Evolutionary conservation across 1,140 invertebrate species (phyloP).

Genomic region (Mamestra configurata): DNA sequence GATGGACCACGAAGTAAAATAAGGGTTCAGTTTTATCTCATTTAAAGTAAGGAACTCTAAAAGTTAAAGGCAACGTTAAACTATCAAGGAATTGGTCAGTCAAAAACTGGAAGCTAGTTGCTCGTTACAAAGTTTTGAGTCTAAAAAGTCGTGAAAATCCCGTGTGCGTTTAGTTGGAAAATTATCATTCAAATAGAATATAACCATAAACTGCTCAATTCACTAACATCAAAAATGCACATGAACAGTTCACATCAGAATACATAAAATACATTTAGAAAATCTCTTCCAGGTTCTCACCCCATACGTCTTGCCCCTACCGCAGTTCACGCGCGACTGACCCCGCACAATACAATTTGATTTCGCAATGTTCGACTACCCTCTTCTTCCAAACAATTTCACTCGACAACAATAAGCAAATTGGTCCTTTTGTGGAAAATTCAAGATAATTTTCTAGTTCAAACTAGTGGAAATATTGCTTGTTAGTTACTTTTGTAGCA

Average conservation of each 20-base stretch:
- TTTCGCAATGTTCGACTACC: slow-evolving; percentile 69
- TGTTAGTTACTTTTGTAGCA: slow-evolving; percentile 65
- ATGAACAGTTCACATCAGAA: slow-evolving; percentile 3
- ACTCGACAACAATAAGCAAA: slow-evolving; percentile 66
- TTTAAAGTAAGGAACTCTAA: no score
- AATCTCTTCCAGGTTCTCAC: background rate
- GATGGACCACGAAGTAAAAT: no score
- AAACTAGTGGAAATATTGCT: slow-evolving; percentile 74
- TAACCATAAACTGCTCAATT: background rate
- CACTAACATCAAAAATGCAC: background rate
- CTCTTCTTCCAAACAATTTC: slow-evolving; percentile 67
- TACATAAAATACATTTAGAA: slow-evolving; percentile 21
- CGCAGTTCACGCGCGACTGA: slow-evolving; percentile 65
- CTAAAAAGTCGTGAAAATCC: no score
- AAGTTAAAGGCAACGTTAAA: no score
- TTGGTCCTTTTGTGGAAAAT: slow-evolving; percentile 68
- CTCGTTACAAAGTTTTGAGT: no score
- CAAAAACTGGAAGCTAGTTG: no score
- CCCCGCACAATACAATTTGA: slow-evolving; percentile 72
- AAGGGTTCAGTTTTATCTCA: no score
- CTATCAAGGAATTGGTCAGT: no score
- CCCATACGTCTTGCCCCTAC: slow-evolving; percentile 61
- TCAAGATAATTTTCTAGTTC: slow-evolving; percentile 72
- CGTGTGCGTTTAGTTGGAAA: no score
- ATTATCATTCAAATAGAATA: background rate